Evolutionary conservation across 2,113 vertebrate species (phyloP).

Genomic region (rabbit (Oryctolagus cuniculus)): DNA sequence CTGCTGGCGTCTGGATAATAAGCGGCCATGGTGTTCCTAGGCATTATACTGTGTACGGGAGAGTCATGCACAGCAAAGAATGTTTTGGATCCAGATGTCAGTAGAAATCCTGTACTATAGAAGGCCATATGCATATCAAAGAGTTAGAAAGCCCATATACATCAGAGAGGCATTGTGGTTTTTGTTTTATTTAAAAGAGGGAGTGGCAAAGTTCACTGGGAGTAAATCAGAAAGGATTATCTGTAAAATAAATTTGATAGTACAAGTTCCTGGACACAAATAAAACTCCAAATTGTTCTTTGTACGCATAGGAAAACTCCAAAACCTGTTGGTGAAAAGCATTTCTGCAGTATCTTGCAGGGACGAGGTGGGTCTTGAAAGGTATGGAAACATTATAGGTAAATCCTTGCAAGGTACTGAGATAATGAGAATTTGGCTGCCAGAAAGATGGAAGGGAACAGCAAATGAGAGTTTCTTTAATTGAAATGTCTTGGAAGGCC

Average conservation of each 20-base stretch:
- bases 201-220: neutral
- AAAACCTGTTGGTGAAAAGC: neutral
- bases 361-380: neutral
- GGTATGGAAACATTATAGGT: neutral
- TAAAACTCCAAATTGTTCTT: neutral
- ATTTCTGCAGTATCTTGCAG: neutral
- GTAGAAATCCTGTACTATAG: neutral
- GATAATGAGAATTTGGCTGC: conserved; percentile 41
- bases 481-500: conserved; percentile 6
- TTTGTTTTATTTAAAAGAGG: neutral
- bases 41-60: neutral
- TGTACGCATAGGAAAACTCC: neutral
- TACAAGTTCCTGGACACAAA: neutral
- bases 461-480: conserved; percentile 34
- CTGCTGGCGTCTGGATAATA: neutral
- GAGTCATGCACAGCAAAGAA: neutral
- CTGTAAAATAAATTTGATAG: conserved; percentile 20
- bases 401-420: conserved; percentile 12
- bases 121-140: neutral
- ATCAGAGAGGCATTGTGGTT: neutral
- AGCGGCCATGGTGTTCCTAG: neutral
- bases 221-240: conserved; percentile 20
- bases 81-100: neutral
- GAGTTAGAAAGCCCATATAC: neutral
- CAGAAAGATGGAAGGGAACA: neutral